Evolutionary conservation across 2,797 vertebrate species (phyloP).

Genomic region (Eulemur mongoz): DNA sequence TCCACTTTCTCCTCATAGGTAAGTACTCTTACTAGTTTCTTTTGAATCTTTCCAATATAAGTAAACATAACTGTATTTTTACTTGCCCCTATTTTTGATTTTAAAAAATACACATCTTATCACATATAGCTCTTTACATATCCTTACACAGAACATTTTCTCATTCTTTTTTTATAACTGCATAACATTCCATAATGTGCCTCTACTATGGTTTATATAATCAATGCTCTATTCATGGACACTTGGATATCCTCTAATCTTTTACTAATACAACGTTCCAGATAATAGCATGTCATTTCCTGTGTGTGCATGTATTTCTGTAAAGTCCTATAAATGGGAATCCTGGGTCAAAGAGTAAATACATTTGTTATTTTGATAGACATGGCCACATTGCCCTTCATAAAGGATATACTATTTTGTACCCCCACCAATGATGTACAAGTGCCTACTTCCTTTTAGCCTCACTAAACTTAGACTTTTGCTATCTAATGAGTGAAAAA

Average conservation of each 20-base stretch:
- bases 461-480: constrained; percentile 44
- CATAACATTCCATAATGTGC: not conserved
- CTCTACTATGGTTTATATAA: not conserved
- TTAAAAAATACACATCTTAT: not conserved
- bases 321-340: not conserved
- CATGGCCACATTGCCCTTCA: not conserved
- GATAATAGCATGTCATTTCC: not conserved
- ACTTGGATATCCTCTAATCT: not conserved
- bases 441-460: not conserved
- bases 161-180: not conserved
- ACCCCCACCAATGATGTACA: not conserved
- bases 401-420: not conserved
- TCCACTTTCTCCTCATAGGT: not conserved
- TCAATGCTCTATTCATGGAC: not conserved
- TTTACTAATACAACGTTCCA: not conserved
- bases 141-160: too few species aligned
- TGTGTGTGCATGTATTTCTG: not conserved
- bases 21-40: not conserved
- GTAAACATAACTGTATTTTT: not conserved
- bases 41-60: not conserved
- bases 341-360: not conserved
- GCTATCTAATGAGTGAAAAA: not conserved
- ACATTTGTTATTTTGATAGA: not conserved
- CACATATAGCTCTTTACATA: not conserved
- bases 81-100: not conserved